Evolutionary conservation across 2,113 vertebrate species (phyloP), one percentile per base, ranked within the genome.

Genomic region (Xiphophorus couchianus): DNA sequence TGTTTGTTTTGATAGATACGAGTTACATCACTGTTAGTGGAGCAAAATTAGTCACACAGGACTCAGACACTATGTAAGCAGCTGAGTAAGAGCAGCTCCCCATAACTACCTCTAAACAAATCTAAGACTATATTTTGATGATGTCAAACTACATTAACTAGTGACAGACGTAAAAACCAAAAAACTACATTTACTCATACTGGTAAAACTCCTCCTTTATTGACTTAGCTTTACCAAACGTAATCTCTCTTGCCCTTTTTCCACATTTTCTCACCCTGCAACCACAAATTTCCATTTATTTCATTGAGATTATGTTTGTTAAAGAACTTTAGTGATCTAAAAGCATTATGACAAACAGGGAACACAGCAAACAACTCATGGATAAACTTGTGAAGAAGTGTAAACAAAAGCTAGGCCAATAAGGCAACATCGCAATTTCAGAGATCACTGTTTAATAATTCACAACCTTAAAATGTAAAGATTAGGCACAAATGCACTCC

Each of bases 81-180:
- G 0, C 1, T 70, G 66, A 71, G 58, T 70, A 15, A 71, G 62
- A 37, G 15, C 73, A 64, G 28, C 0, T 77, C 5, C 10, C 81
- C 68, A 83, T 84, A 76, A 76, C 72, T 86, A 90, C 86, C 39
- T 17, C 14, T 25, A 86, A 82, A 88, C 63, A 91, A 85, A 84
- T 66, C 65, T 25, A 48, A 74, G 31, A 17, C 5, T 63, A 5
- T 22, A 29, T 13, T 44, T n/a, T 60, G 8, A 39, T 88, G 81
- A 85, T 69, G 71, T 83, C 64, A 90, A 42, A 29, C 3, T 39
- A 25, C 0, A 2, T 62, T 22, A 22, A 17, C 0, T n/a, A 27
- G 15, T 73, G 64, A 76, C 54, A 35, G 11, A 80, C 33, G 60
- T 78, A 73, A 81, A 81, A 42, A 75, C 8, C 13, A 62, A 66